These are phyloP conservation scores for Cryptoblepharus egeriae DNA, from an alignment of 2,797 vertebrate genomes.

Conservation along the genomic window DNA sequence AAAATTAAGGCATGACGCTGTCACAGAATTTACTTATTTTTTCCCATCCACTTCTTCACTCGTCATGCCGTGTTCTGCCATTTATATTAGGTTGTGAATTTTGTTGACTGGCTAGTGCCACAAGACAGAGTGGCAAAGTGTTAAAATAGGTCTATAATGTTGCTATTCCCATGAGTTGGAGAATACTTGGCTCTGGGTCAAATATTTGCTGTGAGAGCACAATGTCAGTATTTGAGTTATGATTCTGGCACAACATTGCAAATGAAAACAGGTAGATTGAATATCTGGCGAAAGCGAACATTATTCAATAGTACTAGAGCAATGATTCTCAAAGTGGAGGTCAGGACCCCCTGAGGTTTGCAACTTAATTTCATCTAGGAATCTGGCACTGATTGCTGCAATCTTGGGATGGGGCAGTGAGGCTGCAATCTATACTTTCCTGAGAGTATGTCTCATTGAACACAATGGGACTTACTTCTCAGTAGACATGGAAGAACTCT, in stretches of 20 bases:
- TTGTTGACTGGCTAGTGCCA: constrained; percentile 10
- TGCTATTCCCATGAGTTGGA: constrained; percentile 4
- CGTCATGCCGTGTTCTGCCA: constrained; percentile 3
- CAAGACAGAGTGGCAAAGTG: background rate
- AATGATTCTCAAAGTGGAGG: too few species aligned
- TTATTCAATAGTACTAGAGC: background rate
- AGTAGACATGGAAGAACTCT: too few species aligned
- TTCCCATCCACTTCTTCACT: background rate
- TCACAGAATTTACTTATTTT: background rate
- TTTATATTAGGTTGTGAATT: constrained; percentile 20
- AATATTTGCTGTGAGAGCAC: background rate
- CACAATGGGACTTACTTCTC: too few species aligned
- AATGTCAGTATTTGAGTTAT: background rate
- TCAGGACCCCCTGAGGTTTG: too few species aligned
- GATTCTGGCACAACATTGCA: background rate
- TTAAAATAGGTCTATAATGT: constrained; percentile 18
- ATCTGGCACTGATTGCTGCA: too few species aligned
- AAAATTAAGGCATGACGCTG: constrained; percentile 13
- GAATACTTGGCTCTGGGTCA: constrained; percentile 11
- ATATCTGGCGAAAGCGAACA: background rate
- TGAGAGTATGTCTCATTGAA: too few species aligned
- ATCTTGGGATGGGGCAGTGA: too few species aligned
- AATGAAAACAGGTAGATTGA: background rate
- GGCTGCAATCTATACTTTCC: too few species aligned
- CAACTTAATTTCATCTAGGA: too few species aligned